These are phyloP conservation scores for Lepidochitona cinerea DNA, from an alignment of 2,888 invertebrate genomes.

Conservation along the genomic window DNA sequence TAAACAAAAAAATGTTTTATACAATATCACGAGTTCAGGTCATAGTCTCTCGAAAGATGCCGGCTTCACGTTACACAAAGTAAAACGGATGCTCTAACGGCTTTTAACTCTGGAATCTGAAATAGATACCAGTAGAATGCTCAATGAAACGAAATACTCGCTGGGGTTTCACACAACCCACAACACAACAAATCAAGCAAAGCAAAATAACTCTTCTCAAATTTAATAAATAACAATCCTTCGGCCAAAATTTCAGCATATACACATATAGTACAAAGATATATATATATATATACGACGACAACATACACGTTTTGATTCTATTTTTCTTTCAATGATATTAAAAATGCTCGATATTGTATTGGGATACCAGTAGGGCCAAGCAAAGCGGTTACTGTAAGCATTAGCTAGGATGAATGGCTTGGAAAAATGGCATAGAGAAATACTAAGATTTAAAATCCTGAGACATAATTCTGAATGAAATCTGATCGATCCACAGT, in stretches of 20 bases:
- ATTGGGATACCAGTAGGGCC: too few relatives aligned
- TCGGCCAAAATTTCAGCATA: background rate
- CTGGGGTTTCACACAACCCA: background rate
- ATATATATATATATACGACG: conserved; percentile 7
- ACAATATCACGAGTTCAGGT: conserved; percentile 7
- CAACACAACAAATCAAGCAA: background rate
- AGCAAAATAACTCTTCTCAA: background rate
- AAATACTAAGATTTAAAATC: too few relatives aligned
- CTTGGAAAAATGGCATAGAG: too few relatives aligned
- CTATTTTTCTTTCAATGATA: background rate
- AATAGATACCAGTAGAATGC: background rate
- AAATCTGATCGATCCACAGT: too few relatives aligned
- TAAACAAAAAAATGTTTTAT: conserved; percentile 1
- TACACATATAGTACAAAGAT: conserved; percentile 8
- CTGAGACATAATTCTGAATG: too few relatives aligned
- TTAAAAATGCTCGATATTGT: conserved; percentile 1
- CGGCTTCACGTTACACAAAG: conserved; percentile 8
- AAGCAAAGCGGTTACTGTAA: too few relatives aligned
- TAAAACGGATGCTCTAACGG: background rate
- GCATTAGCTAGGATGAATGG: too few relatives aligned
- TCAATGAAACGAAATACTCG: background rate
- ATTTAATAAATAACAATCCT: background rate
- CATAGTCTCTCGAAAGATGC: conserved; percentile 8
- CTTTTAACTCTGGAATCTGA: background rate
- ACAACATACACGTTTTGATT: background rate